Conservation (phyloP, 64 coral and sea anemone genomes). For the Montipora sp. region DNA sequence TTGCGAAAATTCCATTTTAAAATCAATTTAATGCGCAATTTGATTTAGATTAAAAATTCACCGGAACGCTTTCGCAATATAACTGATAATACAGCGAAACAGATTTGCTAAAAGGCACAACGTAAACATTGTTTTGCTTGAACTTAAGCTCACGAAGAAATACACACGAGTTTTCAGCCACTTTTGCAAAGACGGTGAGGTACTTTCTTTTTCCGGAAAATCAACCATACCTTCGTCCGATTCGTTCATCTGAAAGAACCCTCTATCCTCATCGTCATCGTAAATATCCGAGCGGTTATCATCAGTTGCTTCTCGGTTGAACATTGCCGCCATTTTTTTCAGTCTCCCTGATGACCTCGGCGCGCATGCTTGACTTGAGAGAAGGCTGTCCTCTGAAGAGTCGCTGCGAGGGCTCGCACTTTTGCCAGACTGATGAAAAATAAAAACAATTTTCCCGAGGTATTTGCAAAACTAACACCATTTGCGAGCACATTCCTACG, state of each 20-base stretch:
- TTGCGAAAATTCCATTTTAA: not conserved
- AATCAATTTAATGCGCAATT: not conserved
- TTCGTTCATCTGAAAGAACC: slow-evolving; percentile 95
- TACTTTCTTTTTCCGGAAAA: not conserved
- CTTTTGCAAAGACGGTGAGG: not conserved
- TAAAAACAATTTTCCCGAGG: slow-evolving; percentile 31
- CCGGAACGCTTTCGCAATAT: not conserved
- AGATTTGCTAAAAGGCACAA: slow-evolving; percentile 14
- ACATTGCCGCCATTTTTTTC: slow-evolving; percentile 96
- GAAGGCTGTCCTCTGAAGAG: slow-evolving; percentile 83
- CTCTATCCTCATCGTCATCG: slow-evolving; percentile 95
- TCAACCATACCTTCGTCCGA: slow-evolving; percentile 92
- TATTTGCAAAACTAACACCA: not conserved
- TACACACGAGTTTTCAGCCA: not conserved
- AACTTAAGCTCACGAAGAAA: not conserved
- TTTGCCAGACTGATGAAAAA: slow-evolving; percentile 80
- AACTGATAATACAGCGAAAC: not conserved
- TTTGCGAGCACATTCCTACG: not conserved
- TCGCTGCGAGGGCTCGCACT: slow-evolving; percentile 90
- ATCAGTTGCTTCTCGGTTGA: slow-evolving; percentile 91
- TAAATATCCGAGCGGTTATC: slow-evolving; percentile 92
- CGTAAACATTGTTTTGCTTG: slow-evolving; percentile 6
- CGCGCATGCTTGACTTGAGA: slow-evolving; percentile 75
- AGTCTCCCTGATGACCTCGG: slow-evolving; percentile 45
- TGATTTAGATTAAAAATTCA: not conserved